A percentile compares a stretch with the other conserved stretches of the same genome.
These are phyloP conservation scores for Hypotaenidia philippensis DNA, from an alignment of 2,797 vertebrate genomes.

Conservation along the genomic window DNA sequence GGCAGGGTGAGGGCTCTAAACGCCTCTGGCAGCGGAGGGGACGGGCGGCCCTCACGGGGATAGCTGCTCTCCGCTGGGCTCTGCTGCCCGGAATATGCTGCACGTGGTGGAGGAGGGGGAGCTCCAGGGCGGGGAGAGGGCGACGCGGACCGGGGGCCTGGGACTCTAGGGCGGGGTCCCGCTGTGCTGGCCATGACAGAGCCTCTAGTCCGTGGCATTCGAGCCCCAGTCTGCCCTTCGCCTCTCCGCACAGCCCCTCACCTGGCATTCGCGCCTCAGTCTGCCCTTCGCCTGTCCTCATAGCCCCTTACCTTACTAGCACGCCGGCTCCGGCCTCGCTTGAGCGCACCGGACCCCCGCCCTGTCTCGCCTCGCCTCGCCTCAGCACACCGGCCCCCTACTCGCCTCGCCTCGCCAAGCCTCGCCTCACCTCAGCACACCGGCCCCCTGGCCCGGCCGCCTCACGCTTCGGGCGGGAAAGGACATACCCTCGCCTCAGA, in stretches of 20 bases:
- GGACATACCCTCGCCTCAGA: background rate
- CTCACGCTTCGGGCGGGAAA: background rate
- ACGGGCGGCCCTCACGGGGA: background rate
- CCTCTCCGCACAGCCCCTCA: background rate
- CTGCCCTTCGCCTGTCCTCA: background rate
- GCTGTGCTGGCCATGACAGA: background rate
- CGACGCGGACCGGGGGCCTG: background rate
- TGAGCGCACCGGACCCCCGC: no score
- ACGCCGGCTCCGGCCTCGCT: background rate
- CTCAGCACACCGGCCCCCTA: no score
- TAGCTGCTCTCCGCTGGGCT: background rate
- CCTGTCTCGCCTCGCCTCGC: background rate
- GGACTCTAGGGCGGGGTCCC: background rate
- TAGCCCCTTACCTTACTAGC: background rate
- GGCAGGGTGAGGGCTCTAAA: background rate
- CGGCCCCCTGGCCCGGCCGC: background rate
- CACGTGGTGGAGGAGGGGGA: constrained; percentile 20
- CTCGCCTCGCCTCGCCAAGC: no score
- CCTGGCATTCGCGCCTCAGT: fast-evolving
- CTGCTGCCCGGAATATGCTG: background rate
- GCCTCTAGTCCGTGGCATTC: background rate
- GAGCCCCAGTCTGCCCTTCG: fast-evolving
- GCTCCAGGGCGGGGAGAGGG: background rate
- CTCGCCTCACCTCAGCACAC: background rate
- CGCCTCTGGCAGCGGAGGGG: background rate